phyloP scores from a whole-genome alignment of 2,113 vertebrate species.

The Silurus glanis region DNA sequence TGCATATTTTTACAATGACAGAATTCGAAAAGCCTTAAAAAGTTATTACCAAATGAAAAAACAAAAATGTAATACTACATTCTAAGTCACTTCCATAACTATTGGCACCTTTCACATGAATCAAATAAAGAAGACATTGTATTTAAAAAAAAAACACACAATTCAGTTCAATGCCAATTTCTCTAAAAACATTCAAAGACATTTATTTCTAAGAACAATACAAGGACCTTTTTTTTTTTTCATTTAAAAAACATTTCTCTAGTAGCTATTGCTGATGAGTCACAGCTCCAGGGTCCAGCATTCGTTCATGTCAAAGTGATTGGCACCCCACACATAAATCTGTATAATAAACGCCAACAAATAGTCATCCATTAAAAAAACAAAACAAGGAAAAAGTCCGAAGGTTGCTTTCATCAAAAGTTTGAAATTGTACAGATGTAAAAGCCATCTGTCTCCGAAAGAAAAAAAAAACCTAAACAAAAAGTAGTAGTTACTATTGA shows the following conservation, averaged over 20 bases:
- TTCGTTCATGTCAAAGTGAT: background rate
- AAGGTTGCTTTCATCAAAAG: background rate
- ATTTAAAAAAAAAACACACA: too few relatives aligned
- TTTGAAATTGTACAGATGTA: background rate
- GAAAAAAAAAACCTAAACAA: background rate
- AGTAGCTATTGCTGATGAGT: background rate
- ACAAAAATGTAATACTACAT: background rate
- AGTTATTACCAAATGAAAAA: background rate
- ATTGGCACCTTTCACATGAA: background rate
- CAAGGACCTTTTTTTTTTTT: background rate
- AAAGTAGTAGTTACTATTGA: background rate
- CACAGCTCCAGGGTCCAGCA: background rate
- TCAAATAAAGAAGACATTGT: background rate
- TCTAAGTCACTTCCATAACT: background rate
- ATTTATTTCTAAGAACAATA: background rate
- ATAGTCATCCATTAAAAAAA: background rate
- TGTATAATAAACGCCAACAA: background rate
- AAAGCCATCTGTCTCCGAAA: background rate
- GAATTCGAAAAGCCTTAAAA: background rate
- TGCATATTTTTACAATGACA: background rate
- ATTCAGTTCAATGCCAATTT: too few relatives aligned
- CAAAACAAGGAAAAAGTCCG: background rate
- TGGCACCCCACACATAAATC: background rate
- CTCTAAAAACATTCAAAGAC: background rate
- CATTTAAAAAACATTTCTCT: background rate